These are phyloP conservation scores for Phytoseiulus persimilis DNA, from an alignment of 2,888 invertebrate genomes.

Conservation along the genomic window DNA sequence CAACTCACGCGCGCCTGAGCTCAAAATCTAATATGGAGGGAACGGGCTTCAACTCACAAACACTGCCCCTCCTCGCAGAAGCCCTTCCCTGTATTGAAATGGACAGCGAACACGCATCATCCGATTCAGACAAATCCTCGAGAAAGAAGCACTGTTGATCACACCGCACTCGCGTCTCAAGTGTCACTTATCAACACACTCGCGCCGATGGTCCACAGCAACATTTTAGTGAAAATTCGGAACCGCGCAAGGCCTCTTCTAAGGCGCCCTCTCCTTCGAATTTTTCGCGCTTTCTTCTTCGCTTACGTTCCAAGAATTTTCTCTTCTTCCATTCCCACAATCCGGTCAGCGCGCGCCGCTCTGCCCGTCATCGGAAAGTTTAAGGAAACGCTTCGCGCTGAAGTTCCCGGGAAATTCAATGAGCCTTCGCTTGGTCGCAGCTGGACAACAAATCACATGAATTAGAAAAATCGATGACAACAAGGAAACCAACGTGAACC, in stretches of 20 bases:
- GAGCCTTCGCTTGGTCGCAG: too few relatives aligned
- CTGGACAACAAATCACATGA: too few relatives aligned
- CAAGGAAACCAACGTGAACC: too few relatives aligned
- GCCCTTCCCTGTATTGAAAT: neutral
- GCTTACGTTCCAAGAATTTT: neutral
- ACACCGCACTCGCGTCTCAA: neutral
- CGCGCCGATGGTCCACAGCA: neutral
- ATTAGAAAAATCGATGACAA: too few relatives aligned
- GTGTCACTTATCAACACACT: neutral
- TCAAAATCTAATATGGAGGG: neutral
- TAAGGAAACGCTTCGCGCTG: too few relatives aligned
- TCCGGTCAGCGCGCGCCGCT: neutral
- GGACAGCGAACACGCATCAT: neutral
- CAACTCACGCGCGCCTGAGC: too few relatives aligned
- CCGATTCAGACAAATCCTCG: neutral
- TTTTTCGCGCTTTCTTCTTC: neutral
- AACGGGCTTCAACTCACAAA: neutral
- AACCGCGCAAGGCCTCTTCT: neutral
- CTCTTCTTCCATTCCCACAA: neutral
- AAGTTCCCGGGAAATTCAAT: too few relatives aligned
- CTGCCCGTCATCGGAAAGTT: too few relatives aligned
- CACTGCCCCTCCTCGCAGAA: neutral
- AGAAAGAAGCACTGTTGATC: neutral
- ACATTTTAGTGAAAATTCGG: neutral
- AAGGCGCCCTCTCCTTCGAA: neutral